Base-by-base conservation (phyloP, 1,140 invertebrate genomes). In the Drosophila nigrodunni region DNA sequence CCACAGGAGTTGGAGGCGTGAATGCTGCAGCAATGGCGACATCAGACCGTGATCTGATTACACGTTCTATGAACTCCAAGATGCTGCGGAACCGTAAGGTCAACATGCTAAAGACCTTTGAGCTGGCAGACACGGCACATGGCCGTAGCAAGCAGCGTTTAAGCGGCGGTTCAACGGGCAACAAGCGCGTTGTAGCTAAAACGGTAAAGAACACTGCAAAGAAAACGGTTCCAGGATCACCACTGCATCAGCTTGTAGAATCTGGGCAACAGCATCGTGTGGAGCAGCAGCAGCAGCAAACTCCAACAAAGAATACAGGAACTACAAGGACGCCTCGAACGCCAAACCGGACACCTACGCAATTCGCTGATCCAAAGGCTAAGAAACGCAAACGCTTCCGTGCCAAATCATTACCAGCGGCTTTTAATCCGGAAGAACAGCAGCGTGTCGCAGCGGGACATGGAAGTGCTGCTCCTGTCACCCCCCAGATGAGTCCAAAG, bases 31-130 rank as follows among this genome's bases (percentile, higher is more conserved):
- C 60, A 2, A 35, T 46, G 7, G 8, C 60, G 0, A 18, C 43
- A 9, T 46, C 69, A 8, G 54, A 60, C 0, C 82, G 85, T 3
- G 81, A 89, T 8, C 52, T 89, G 7, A 75, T 89, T 1, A 90
- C 86, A 4, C 86, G 85, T 0, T 85, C 86, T 4, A 66, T 89
- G 54, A 90, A 89, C 30, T 90, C 85, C 0, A 89, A 89, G 57
- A 61, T 85, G 59, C 44, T 89, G 7, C 80, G 85, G 2, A 89
- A 79, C 75, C 86, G 85, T 25, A 90, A 90, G 44, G 67, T 89
- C 0, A 90, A 59, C 35, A 64, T 89, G 25, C 66, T 89, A 0
- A 90, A 89, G 59, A 89, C 58, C 47, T 85, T 85, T n/a, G 78
- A 80, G 4, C 44, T 89, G 6, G 21, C 86, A 7, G 81, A 90